phyloP scores from a whole-genome alignment of 2,797 vertebrate genomes.

The Phalloptychus januarius region DNA sequence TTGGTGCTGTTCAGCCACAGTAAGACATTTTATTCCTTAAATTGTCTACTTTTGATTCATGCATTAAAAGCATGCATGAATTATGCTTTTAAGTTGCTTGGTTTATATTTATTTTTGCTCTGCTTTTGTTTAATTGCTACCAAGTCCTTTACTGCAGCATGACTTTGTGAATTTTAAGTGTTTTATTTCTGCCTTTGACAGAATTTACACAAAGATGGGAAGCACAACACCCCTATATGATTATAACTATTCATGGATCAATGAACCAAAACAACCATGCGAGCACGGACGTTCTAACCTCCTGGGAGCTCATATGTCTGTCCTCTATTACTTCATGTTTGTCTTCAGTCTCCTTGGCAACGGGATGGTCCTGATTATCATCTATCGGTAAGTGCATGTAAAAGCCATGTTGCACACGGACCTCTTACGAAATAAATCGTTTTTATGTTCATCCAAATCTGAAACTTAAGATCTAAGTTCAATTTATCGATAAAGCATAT shows the following conservation, averaged over 20 bases:
- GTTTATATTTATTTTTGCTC: background rate
- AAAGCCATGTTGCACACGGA: background rate
- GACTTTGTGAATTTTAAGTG: background rate
- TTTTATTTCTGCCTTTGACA: slow-evolving; percentile 20
- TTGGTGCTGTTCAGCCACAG: slow-evolving; percentile 1
- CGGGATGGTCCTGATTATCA: slow-evolving; percentile 75
- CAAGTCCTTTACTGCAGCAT: background rate
- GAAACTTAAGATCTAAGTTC: background rate
- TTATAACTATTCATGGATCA: background rate
- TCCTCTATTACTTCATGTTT: slow-evolving; percentile 77
- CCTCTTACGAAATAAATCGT: background rate
- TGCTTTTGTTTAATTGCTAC: background rate
- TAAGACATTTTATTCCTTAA: slow-evolving; percentile 37
- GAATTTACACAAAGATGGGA: slow-evolving; percentile 21
- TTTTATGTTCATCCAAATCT: background rate
- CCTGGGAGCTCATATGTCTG: slow-evolving; percentile 62
- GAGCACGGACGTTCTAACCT: background rate
- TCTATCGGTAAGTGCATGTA: slow-evolving; percentile 66
- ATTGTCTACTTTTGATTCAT: background rate
- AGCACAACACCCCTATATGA: fast-evolving
- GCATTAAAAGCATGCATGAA: too few species aligned
- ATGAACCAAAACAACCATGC: background rate
- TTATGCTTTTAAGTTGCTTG: background rate
- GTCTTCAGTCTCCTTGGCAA: slow-evolving; percentile 77
- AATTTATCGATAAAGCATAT: background rate